Base-by-base conservation (phyloP, 2,113 vertebrate species). In the Dolichotis patagonum region DNA sequence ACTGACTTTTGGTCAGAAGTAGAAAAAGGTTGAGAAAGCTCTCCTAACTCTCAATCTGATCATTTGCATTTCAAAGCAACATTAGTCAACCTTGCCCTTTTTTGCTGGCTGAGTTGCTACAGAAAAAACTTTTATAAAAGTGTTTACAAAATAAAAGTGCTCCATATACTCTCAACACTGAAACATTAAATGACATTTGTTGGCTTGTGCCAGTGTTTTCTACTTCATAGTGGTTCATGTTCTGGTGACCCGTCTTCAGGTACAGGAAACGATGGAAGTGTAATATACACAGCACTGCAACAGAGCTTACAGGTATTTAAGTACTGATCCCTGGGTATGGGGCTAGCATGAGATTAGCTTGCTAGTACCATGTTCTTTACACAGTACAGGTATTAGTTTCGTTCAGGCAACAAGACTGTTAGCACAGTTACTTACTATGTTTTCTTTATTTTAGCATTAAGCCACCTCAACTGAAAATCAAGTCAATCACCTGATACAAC, bases 401-500 rank as follows among this genome's bases (percentile, higher is more conserved):
- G 30, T 83, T 86, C 14, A 43, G 56, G 71, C 69, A 93, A 67
- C 69, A 95, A 58, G 71, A n/a, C 56, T 88, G 16, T 69, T 85
- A 85, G 69, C 56, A 90, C 67, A 90, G 52, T 92, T 54, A 26
- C 26, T 82, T 56, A 52, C 46, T 86, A 3, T 35, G 35, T 87
- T 75, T 69, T 62, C 35, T 22, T 43, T 46, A 26, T 71, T 85
- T 91, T 77, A 92, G 67, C 65, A 54, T 85, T 84, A 82, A 91
- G 5, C 67, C 78, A 87, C 85, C 16, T 58, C 35, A 67, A 2
- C 54, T 88, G 38, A 38, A 97, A 97, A 92, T 54, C 78, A 93
- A 67, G 49, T 84, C n/a, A 80, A 30, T 62, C 85, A 38, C 41
- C 41, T 78, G 56, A 73, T 83, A 67, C 88, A n/a, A 62, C 4